Base-by-base conservation (phyloP, 1,140 invertebrate species). In the Ceratosolen fusciceps region DNA sequence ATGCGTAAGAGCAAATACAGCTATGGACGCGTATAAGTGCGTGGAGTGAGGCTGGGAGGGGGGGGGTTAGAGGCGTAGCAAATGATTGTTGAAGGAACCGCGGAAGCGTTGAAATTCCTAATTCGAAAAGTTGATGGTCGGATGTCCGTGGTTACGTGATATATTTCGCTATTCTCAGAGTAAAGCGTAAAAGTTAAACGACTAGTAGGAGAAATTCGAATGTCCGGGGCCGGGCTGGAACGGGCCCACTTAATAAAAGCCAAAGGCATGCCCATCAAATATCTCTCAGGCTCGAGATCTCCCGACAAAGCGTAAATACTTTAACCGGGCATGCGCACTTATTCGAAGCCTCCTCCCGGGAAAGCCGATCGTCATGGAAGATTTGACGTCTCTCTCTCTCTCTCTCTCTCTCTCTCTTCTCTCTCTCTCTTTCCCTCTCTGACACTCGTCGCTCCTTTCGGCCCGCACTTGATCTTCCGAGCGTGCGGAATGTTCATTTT, bases 401-500 rank as follows among this genome's bases (percentile, higher is more conserved):
- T 19, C 3, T 4, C n/a, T n/a, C n/a, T n/a, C n/a, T n/a, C n/a
- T n/a, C n/a, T n/a, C n/a, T n/a, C n/a, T n/a, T n/a, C n/a, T n/a
- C n/a, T n/a, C n/a, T n/a, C n/a, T n/a, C n/a, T n/a, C n/a, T n/a
- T n/a, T n/a, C n/a, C n/a, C n/a, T n/a, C 7, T 7, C 43, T 16
- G 43, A 47, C 43, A 16, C 7, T 10, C 1, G 26, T 10, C 1
- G 9, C 2, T 12, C 10, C 29, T 34, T 16, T 34, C 26, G 24
- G 10, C 58, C 58, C 14, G 58, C 67, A 80, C 65, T 80, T 80
- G 79, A 80, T 80, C 79, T 80, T 71, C 65, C 72, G 26, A 71
- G 73, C 73, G 79, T 58, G 52, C 24, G 78, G 78, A 79, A 79
- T 79, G 78, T 79, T 79, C 78, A 70, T 74, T 79, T 79, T 47